Evolutionary conservation across 53 echinoderm and acorn worm genomes (phyloP).

Genomic region (Henricia sp.): DNA sequence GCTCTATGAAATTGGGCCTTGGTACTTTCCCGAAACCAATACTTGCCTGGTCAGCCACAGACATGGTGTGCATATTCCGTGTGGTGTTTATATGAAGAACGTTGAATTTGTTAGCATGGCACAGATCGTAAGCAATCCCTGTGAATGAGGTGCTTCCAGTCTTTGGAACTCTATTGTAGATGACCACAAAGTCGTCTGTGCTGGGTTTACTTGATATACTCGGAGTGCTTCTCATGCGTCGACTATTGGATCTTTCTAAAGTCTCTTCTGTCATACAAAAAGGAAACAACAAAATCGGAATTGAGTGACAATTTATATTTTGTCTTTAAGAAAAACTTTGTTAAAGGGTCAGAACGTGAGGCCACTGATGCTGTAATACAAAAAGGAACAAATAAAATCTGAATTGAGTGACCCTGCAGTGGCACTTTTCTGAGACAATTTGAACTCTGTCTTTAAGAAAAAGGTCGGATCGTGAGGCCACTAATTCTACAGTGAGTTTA

Average conservation of each 20-base stretch:
- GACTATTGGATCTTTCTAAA: conserved; percentile 63
- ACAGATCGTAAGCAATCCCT: conserved; percentile 90
- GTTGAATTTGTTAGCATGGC: conserved; percentile 78
- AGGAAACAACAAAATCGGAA: neutral
- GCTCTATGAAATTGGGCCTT: too few species aligned
- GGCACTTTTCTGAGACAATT: too few species aligned
- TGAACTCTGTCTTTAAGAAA: too few species aligned
- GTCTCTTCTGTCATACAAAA: conserved; percentile 56
- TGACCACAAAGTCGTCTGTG: conserved; percentile 75
- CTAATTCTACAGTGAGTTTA: too few species aligned
- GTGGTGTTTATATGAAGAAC: conserved; percentile 95
- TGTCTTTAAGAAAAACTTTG: too few species aligned
- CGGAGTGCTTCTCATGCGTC: conserved; percentile 61
- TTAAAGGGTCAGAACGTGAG: too few species aligned
- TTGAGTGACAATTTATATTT: neutral
- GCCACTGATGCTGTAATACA: too few species aligned
- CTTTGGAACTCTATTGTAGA: conserved; percentile 98
- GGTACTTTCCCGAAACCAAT: too few species aligned
- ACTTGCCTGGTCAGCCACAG: conserved; percentile 95
- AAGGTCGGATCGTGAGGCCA: too few species aligned
- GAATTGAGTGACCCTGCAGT: too few species aligned
- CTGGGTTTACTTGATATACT: conserved; percentile 51
- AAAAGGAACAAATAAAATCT: too few species aligned
- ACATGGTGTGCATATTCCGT: conserved; percentile 84
- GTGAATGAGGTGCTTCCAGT: conserved; percentile 96